Evolutionary conservation across 2,797 vertebrate genomes (phyloP), one percentile per base, ranked within the genome.

Genomic region (Poecilia velifera): DNA sequence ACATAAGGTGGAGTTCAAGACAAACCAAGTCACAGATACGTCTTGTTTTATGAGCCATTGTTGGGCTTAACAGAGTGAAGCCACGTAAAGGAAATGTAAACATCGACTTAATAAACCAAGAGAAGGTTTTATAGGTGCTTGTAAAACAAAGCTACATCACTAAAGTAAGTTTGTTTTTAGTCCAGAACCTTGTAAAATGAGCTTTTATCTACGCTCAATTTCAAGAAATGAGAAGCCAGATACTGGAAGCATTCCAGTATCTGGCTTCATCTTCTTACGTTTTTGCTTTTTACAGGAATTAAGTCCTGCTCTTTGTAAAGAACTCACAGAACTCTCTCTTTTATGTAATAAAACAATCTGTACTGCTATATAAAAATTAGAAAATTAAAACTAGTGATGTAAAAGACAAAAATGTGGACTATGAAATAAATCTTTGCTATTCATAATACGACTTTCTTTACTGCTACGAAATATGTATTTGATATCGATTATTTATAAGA

Each of bases 11-110:
- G 22, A 20, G 25, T 71, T 79, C 59, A 82, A 79, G 68, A 10
- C 34, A 80, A 72, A 70, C 68, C 55, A 25, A 74, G 31, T 57
- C 4, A 36, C 45, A 64, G 39, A 80, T 10, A 51, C 9, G 84
- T 66, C 85, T 90, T 31, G 34, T 85, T 71, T 85, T 91, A 87
- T 83, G 53, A 45, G 71, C 16, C 77, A 49, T 82, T 83, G n/a
- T 72, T 36, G 6, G 47, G 64, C n/a, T 83, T 82, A 81, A 83
- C 64, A 57, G 70, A 89, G 80, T 76, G 73, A 80, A 82, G 72
- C 64, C 68, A 70, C 51, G 7, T 84, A 89, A 87, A 90, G 76
- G 86, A 45, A 93, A 91, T 82, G 74, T 89, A 82, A 92, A 87
- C 82, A 89, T 73, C 47, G 80, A 36, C 53, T 91, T 89, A 68